Evolutionary conservation across 2,888 invertebrate genomes (phyloP).

Genomic region (Xestia sexstrigata): DNA sequence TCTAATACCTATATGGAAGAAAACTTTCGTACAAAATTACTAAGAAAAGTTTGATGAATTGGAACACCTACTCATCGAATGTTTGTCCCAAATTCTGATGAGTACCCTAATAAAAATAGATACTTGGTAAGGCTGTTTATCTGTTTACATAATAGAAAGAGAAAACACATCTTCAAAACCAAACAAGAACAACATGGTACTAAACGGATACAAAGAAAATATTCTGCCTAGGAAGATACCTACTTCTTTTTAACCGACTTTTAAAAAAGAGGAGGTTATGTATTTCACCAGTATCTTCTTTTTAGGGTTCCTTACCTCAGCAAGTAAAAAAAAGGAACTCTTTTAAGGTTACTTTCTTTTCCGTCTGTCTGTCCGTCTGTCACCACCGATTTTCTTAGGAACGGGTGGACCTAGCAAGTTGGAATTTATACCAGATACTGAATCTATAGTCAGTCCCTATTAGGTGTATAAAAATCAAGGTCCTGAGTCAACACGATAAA

Average conservation of each 20-base stretch:
- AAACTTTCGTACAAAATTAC: neutral
- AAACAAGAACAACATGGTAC: slow-evolving; percentile 10
- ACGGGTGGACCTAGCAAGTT: too few relatives aligned
- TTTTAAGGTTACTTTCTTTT: too few relatives aligned
- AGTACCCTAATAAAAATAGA: neutral
- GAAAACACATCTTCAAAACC: slow-evolving; percentile 1
- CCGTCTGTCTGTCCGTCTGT: too few relatives aligned
- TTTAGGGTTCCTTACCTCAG: too few relatives aligned
- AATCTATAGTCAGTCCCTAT: too few relatives aligned
- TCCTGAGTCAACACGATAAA: too few relatives aligned
- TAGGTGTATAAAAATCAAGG: too few relatives aligned
- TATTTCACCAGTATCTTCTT: too few relatives aligned
- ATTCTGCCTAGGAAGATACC: neutral
- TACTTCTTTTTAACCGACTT: neutral
- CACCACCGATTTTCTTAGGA: too few relatives aligned
- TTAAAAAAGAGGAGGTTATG: too few relatives aligned
- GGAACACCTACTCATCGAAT: neutral
- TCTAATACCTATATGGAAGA: neutral
- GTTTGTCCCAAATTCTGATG: neutral
- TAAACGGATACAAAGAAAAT: neutral
- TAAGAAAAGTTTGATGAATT: neutral
- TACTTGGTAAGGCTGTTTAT: neutral
- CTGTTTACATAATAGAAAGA: neutral
- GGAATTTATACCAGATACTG: too few relatives aligned
- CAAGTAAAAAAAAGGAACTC: too few relatives aligned